Conservation (phyloP, 2,113 vertebrate genomes). For the Coptodon rendalli region DNA sequence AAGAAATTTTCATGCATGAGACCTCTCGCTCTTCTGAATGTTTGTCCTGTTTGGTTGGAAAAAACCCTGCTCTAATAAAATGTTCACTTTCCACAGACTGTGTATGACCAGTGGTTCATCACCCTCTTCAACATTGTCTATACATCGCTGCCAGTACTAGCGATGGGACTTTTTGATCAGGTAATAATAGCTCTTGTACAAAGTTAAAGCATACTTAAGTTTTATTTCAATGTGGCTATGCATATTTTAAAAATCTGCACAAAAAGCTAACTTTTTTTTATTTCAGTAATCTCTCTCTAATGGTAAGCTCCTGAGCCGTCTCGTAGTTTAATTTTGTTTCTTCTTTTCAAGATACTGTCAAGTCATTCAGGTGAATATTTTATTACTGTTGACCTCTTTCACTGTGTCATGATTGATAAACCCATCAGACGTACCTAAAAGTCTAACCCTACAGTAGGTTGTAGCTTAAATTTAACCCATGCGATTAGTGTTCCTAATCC, state of each 20-base stretch:
- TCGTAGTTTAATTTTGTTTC: not conserved
- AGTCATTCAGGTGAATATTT: constrained; percentile 29
- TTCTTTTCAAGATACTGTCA: constrained; percentile 15
- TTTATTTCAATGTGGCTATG: not conserved
- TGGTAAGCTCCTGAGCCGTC: not conserved
- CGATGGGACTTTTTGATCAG: constrained; percentile 85
- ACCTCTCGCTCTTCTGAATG: not conserved
- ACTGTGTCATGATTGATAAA: not conserved
- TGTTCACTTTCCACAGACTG: constrained; percentile 69
- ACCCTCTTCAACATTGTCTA: constrained; percentile 83
- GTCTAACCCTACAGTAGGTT: not conserved
- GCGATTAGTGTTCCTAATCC: not conserved
- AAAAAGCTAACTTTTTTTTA: not conserved
- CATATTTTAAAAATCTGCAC: not conserved
- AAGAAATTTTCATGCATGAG: not conserved
- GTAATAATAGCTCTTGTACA: constrained; percentile 33
- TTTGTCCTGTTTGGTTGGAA: not conserved
- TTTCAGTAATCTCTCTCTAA: not conserved
- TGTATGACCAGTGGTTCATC: constrained; percentile 86
- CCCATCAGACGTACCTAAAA: not conserved
- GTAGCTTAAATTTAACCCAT: not conserved
- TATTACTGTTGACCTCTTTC: not conserved
- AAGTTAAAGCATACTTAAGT: not conserved
- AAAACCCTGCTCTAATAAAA: not conserved
- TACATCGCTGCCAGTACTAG: constrained; percentile 80